A percentile compares a stretch with the other conserved stretches of the same genome.
Evolutionary conservation across 2,113 vertebrate genomes (phyloP).

Genomic region (Misgurnus mizolepis): DNA sequence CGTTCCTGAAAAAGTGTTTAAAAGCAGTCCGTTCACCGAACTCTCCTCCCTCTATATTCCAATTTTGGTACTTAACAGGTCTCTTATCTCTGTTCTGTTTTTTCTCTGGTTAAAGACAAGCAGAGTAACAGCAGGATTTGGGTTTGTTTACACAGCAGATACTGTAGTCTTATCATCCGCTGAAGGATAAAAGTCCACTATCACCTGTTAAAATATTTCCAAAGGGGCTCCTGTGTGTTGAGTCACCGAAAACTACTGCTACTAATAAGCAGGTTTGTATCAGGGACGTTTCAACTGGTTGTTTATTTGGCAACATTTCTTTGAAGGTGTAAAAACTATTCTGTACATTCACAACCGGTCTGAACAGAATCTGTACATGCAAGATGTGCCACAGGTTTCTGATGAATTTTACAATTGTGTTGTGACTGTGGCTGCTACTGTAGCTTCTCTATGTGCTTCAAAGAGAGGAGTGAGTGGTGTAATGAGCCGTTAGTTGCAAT

Average conservation of each 20-base stretch:
- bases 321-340: neutral
- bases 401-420: too few species aligned
- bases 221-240: neutral
- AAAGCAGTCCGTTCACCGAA: neutral
- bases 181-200: conserved; percentile 14
- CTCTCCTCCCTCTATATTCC: neutral
- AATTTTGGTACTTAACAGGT: neutral
- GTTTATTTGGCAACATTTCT: neutral
- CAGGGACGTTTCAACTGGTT: neutral
- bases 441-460: too few species aligned
- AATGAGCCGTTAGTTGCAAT: too few species aligned
- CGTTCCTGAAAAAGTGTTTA: conserved; percentile 38
- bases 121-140: conserved; percentile 46
- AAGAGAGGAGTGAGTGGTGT: too few species aligned
- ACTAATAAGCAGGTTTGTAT: neutral
- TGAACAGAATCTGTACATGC: too few species aligned
- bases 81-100: neutral
- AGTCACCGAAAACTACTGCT: neutral
- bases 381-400: too few species aligned
- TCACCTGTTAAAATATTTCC: conserved; percentile 19
- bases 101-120: conserved; percentile 39
- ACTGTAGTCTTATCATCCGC: conserved; percentile 31
- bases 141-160: conserved; percentile 15
- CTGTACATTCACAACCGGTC: too few species aligned
- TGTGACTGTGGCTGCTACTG: too few species aligned